phyloP scores from a whole-genome alignment of 64 coral and sea anemone species.

The Montipora foliosa region DNA sequence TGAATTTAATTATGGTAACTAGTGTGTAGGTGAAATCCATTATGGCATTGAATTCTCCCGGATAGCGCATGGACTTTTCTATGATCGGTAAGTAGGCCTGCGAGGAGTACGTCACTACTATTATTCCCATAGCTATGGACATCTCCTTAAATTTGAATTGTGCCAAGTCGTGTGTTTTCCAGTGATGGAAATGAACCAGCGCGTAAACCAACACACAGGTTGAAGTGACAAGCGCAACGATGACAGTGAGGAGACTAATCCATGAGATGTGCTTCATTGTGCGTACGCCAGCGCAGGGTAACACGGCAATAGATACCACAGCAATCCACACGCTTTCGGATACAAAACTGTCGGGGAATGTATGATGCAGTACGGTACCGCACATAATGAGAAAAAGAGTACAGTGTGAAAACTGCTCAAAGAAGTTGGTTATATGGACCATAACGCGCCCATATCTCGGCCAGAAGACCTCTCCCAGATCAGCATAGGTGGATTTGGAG shows the following conservation, averaged over 20 bases:
- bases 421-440: slow-evolving; percentile 92
- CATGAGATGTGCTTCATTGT: slow-evolving; percentile 92
- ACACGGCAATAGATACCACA: slow-evolving; percentile 80
- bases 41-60: slow-evolving; percentile 88
- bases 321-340: slow-evolving; percentile 95
- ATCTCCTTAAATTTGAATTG: slow-evolving; percentile 79
- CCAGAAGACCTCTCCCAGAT: slow-evolving; percentile 92
- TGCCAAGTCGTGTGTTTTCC: slow-evolving; percentile 82
- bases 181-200: slow-evolving; percentile 69
- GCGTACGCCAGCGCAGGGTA: slow-evolving; percentile 82
- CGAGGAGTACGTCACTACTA: slow-evolving; percentile 85
- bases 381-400: slow-evolving; percentile 95
- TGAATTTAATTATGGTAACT: slow-evolving; percentile 91
- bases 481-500: slow-evolving; percentile 78
- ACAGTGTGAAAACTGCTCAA: slow-evolving; percentile 95
- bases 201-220: slow-evolving; percentile 89
- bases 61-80: slow-evolving; percentile 86
- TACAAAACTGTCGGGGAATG: slow-evolving; percentile 88
- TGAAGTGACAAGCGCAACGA: slow-evolving; percentile 84
- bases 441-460: slow-evolving; percentile 86
- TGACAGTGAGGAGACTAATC: slow-evolving; percentile 92
- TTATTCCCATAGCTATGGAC: slow-evolving; percentile 86
- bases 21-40: slow-evolving; percentile 95
- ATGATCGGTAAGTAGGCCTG: slow-evolving; percentile 90
- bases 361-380: slow-evolving; percentile 91